These are phyloP conservation scores for Rhopalosiphum nymphaeae DNA, from an alignment of 2,888 invertebrate genomes.

Conservation along the genomic window DNA sequence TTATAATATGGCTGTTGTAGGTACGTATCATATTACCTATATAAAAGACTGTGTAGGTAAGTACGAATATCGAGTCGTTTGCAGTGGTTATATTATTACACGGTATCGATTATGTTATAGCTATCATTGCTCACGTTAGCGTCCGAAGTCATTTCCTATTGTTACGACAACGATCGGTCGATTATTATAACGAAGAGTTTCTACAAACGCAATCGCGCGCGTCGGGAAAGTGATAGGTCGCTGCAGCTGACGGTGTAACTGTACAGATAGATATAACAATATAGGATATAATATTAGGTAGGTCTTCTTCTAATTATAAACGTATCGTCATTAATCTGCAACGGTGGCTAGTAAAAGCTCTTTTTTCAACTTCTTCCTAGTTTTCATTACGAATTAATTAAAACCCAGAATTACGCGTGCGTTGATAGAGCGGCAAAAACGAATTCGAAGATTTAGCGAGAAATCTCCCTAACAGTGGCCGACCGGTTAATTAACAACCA, in stretches of 20 bases:
- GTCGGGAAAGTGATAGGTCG: slow-evolving; percentile 45
- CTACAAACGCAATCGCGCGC: slow-evolving; percentile 39
- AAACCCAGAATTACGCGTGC: neutral
- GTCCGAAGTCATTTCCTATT: slow-evolving; percentile 41
- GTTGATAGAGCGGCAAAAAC: neutral
- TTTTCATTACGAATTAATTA: slow-evolving; percentile 25
- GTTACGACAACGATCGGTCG: neutral
- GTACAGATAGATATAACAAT: neutral
- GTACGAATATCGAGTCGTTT: neutral
- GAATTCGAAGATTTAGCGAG: neutral
- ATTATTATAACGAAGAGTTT: slow-evolving; percentile 24
- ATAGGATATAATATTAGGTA: neutral
- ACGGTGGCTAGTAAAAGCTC: neutral
- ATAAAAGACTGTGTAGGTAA: neutral
- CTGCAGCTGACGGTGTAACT: neutral
- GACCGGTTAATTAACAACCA: neutral
- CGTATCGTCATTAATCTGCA: neutral
- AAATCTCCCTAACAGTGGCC: neutral
- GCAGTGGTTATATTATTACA: neutral
- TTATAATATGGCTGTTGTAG: neutral
- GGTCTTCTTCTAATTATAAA: neutral
- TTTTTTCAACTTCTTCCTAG: neutral
- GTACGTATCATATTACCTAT: neutral
- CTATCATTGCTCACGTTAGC: slow-evolving; percentile 17
- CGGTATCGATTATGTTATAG: slow-evolving; percentile 11